Evolutionary conservation across 2,888 invertebrate species (phyloP), one percentile per base, ranked within the genome.

Genomic region (Meta bourneti): DNA sequence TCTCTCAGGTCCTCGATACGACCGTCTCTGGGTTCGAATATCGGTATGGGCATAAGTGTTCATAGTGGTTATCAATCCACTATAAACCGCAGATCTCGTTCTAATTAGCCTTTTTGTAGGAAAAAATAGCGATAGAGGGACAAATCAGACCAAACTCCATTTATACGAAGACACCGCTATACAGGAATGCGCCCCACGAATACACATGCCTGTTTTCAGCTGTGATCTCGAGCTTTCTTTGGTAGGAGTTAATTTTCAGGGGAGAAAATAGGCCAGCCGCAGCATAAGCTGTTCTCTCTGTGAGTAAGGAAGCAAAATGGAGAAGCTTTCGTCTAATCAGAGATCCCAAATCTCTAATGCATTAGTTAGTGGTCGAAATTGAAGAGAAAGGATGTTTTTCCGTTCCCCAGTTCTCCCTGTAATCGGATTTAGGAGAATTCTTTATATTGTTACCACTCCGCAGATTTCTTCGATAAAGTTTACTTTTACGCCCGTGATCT

Each of bases 351-450:
- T 49, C 51, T 51, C 77, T 77, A 77, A 77, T 77, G 77, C 51
- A 77, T 77, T 77, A 77, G 61, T 77, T 77, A 77, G 77, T 77
- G 77, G n/a, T 77, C 51, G 8, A 77, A 77, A 77, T 48, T 49
- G 51, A 77, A 77, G 77, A 77, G 77, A 51, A 49, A 77, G 49
- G 16, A n/a, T 49, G 11, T 19, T 34, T 19, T 49, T 16, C 16
- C 77, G 51, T 74, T 74, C 34, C 52, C 51, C 49, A 7, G 48
- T 16, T 51, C 51, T n/a, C 8, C 51, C 49, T 5, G 34, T 77
- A 77, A 77, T 77, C 77, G 49, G 77, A 77, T 77, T 77, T 77
- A n/a, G 7, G n/a, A 51, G 51, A 77, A 51, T 77, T 16, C 77
- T 16, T 77, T 48, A 77, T 77, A 48, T 51, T 77, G 77, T 49